These are phyloP conservation scores for Mythimna ferrago DNA, from an alignment of 2,888 invertebrate genomes.

Conservation along the genomic window DNA sequence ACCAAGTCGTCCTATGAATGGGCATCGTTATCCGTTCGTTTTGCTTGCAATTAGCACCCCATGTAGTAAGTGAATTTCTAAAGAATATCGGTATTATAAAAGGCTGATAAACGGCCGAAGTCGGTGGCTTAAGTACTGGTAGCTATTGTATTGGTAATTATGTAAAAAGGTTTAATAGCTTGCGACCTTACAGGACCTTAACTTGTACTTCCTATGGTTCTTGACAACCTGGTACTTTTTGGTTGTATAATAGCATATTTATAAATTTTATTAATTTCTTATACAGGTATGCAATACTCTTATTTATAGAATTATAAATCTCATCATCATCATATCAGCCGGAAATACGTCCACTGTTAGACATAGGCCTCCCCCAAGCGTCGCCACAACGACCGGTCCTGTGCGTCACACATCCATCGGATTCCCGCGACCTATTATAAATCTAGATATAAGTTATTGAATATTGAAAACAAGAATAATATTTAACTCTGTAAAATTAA, in stretches of 20 bases:
- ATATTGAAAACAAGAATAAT: too few relatives aligned
- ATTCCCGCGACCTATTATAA: too few relatives aligned
- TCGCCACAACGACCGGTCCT: too few relatives aligned
- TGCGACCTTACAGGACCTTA: conserved; percentile 12
- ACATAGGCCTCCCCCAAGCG: too few relatives aligned
- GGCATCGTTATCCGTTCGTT: conserved; percentile 66
- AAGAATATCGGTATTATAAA: conserved; percentile 75
- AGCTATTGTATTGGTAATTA: conserved; percentile 41
- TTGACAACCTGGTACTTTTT: conserved; percentile 10
- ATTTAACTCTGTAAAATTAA: too few relatives aligned
- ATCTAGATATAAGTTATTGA: too few relatives aligned
- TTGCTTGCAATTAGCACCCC: conserved; percentile 78
- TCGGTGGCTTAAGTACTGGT: conserved; percentile 41
- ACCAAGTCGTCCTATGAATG: conserved; percentile 49
- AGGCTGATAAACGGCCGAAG: conserved; percentile 54
- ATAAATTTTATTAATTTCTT: too few relatives aligned
- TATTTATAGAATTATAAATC: too few relatives aligned
- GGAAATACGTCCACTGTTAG: too few relatives aligned
- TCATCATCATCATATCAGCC: too few relatives aligned
- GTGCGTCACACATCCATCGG: too few relatives aligned
- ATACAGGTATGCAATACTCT: too few relatives aligned
- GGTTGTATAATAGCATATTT: background rate
- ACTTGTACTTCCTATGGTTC: conserved; percentile 17
- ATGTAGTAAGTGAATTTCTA: conserved; percentile 71
- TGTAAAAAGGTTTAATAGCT: conserved; percentile 37